Conservation (phyloP, 2,797 vertebrate genomes). For the Catamblyrhynchus diadema region DNA sequence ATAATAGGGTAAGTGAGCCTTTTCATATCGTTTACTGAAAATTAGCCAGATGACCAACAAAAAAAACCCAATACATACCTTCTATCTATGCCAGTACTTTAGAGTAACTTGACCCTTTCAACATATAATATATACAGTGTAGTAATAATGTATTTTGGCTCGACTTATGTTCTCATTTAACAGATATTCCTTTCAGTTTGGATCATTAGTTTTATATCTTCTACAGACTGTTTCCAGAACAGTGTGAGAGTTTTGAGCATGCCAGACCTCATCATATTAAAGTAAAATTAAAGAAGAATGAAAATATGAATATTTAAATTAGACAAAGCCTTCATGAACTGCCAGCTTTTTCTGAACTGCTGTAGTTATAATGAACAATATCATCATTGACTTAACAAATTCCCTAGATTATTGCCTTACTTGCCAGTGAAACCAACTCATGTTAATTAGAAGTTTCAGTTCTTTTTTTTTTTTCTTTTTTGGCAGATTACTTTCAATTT, state of each 20-base stretch:
- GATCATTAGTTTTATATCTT: not conserved
- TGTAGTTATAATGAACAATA: not conserved
- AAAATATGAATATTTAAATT: conserved; percentile 14
- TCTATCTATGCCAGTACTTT: not conserved
- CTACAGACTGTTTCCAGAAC: not conserved
- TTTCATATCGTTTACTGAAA: not conserved
- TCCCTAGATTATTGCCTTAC: not conserved
- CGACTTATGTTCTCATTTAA: not conserved
- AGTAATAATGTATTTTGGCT: not conserved
- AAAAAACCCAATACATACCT: not conserved
- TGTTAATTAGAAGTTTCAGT: not conserved
- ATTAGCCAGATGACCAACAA: not conserved
- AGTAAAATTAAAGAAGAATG: conserved; percentile 8
- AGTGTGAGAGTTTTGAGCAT: not conserved
- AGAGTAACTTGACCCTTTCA: not conserved
- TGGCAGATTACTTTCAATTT: not conserved
- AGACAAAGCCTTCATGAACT: not conserved
- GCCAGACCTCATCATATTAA: not conserved
- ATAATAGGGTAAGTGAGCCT: not conserved
- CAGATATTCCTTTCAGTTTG: not conserved
- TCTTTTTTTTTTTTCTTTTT: not conserved
- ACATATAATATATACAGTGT: not conserved
- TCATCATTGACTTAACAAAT: not conserved
- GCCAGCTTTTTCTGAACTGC: not conserved
- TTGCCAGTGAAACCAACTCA: not conserved